phyloP scores from a whole-genome alignment of 2,888 invertebrate genomes.

The Lamellibrachia satsuma region DNA sequence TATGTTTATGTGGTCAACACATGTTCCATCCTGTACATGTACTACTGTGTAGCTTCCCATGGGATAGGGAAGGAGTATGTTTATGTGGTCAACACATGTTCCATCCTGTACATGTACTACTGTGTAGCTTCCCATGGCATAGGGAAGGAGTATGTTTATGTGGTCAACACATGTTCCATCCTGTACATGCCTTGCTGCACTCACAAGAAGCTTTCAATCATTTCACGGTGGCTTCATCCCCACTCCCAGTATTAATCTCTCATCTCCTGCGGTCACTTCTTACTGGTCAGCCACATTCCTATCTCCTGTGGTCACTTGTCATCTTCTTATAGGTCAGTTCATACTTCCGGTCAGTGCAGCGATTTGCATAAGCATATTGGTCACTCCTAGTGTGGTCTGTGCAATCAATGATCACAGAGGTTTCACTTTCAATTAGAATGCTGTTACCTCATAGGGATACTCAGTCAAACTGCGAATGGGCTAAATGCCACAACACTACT shows the following conservation, averaged over 20 bases:
- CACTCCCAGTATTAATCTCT: background rate
- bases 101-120: background rate
- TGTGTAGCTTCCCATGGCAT: background rate
- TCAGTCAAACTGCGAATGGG: too few relatives aligned
- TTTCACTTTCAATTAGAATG: too few relatives aligned
- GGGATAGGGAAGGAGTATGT: background rate
- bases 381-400: background rate
- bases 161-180: conserved; percentile 9
- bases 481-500: too few relatives aligned
- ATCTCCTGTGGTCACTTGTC: background rate
- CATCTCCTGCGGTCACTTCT: background rate
- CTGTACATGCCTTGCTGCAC: background rate
- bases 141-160: background rate
- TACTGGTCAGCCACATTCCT: background rate
- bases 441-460: too few relatives aligned
- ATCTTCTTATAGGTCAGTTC: background rate
- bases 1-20: background rate
- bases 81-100: background rate
- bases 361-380: background rate
- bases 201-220: background rate
- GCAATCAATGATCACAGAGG: too few relatives aligned
- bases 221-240: background rate
- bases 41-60: background rate
- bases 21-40: background rate
- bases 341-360: background rate